Conservation (phyloP, 1,140 invertebrate genomes). For the Drosophila ananassae region DNA sequence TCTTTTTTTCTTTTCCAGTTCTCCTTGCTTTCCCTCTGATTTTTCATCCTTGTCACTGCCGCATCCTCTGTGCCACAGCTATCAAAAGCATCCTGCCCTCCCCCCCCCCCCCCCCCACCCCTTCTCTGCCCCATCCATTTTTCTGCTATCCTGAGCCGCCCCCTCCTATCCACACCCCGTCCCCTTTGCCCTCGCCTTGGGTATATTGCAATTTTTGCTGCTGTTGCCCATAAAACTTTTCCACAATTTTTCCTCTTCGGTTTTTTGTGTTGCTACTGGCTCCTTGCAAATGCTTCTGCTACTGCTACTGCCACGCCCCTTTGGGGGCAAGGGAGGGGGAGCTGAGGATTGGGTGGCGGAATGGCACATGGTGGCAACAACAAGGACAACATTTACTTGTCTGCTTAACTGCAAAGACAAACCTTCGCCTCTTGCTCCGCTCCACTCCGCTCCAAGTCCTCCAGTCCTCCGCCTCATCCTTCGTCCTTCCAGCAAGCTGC, state of each 20-base stretch:
- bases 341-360: conserved; percentile 12
- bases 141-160: background rate
- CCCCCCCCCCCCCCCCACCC: background rate
- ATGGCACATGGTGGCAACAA: conserved; percentile 49
- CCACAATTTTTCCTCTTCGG: conserved; percentile 69
- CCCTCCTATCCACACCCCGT: background rate
- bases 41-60: conserved; percentile 43
- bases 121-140: conserved; percentile 1
- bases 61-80: conserved; percentile 49
- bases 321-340: background rate
- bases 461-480: background rate
- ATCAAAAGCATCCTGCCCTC: conserved; percentile 27
- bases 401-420: conserved; percentile 81
- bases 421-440: conserved; percentile 28
- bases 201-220: conserved; percentile 81
- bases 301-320: conserved; percentile 52
- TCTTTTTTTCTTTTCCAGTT: conserved; percentile 18
- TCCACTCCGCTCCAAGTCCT: no score
- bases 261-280: conserved; percentile 27
- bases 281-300: conserved; percentile 24
- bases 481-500: conserved; percentile 39
- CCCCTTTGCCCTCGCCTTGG: conserved; percentile 31
- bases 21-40: conserved; percentile 14
- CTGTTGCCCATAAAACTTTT: conserved; percentile 79
- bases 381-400: conserved; percentile 81